Evolutionary conservation across 2,888 invertebrate genomes (phyloP).

Genomic region (Ceriagrion tenellum): DNA sequence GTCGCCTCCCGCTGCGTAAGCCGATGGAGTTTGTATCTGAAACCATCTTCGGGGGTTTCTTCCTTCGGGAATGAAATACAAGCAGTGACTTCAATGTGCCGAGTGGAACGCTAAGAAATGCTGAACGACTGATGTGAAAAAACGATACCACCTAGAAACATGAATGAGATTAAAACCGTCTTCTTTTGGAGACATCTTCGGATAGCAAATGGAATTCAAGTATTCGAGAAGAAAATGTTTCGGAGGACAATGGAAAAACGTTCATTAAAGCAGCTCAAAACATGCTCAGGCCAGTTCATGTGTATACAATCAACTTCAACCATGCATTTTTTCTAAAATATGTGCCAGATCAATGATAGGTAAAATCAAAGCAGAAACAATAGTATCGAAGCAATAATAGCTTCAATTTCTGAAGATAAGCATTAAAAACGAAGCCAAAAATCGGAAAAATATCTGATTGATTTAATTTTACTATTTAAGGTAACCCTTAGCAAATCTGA

Average conservation of each 20-base stretch:
- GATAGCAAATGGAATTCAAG: background rate
- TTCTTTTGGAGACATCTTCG: background rate
- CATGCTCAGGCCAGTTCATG: background rate
- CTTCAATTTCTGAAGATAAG: too few relatives aligned
- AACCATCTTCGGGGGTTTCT: background rate
- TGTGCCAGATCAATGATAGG: too few relatives aligned
- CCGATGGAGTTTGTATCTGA: conserved; percentile 18
- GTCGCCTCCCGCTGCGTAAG: conserved; percentile 26
- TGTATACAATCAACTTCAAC: background rate
- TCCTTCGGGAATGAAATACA: background rate
- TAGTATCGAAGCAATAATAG: too few relatives aligned
- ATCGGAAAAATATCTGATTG: too few relatives aligned
- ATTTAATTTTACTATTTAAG: too few relatives aligned
- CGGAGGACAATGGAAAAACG: background rate
- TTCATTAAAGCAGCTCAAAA: background rate
- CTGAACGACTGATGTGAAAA: conserved; percentile 14
- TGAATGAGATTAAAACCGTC: background rate
- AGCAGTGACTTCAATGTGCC: background rate
- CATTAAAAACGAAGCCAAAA: too few relatives aligned
- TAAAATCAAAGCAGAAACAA: too few relatives aligned
- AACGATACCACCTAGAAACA: background rate
- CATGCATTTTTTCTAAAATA: too few relatives aligned
- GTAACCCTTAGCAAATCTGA: too few relatives aligned
- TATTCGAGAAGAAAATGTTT: background rate
- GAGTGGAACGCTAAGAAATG: conserved; percentile 7